Percentiles rank a stretch among this genome's conserved stretches.
Conservation (phyloP, 2,113 vertebrate species). For the Beaufortia kweichowensis region DNA sequence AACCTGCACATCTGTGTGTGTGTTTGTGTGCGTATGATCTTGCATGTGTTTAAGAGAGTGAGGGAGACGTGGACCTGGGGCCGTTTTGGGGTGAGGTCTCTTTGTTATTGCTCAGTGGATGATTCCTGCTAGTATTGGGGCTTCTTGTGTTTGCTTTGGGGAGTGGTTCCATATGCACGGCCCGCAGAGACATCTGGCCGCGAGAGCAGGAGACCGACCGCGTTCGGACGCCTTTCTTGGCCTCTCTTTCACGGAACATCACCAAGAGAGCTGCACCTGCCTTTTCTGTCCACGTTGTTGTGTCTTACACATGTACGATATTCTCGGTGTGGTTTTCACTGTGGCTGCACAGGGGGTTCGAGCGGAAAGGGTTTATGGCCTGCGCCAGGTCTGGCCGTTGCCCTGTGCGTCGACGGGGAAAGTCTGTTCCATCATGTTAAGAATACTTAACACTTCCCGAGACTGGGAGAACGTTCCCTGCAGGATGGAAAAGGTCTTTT, state of each 20-base stretch:
- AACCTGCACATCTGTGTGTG: constrained; percentile 42
- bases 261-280: constrained; percentile 44
- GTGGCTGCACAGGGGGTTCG: not conserved
- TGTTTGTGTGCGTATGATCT: constrained; percentile 54
- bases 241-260: constrained; percentile 46
- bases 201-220: constrained; percentile 31
- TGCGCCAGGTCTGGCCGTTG: constrained; percentile 29
- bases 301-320: not conserved
- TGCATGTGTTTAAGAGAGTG: constrained; percentile 51
- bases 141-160: constrained; percentile 73
- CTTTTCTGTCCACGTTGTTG: constrained; percentile 36
- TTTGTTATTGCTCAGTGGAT: constrained; percentile 73
- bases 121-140: constrained; percentile 69
- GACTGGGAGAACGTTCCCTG: constrained; percentile 65
- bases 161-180: constrained; percentile 78
- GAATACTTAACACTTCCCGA: constrained; percentile 65
- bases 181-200: constrained; percentile 68
- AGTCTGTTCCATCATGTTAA: constrained; percentile 56
- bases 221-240: constrained; percentile 32
- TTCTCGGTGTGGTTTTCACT: constrained; percentile 11
- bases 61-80: constrained; percentile 57
- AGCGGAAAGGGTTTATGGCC: constrained; percentile 38
- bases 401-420: constrained; percentile 51
- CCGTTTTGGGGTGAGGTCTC: constrained; percentile 70
- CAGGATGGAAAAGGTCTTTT: constrained; percentile 68